Evolutionary conservation across 2,113 vertebrate genomes (phyloP).

Genomic region (Ciconia boyciana): DNA sequence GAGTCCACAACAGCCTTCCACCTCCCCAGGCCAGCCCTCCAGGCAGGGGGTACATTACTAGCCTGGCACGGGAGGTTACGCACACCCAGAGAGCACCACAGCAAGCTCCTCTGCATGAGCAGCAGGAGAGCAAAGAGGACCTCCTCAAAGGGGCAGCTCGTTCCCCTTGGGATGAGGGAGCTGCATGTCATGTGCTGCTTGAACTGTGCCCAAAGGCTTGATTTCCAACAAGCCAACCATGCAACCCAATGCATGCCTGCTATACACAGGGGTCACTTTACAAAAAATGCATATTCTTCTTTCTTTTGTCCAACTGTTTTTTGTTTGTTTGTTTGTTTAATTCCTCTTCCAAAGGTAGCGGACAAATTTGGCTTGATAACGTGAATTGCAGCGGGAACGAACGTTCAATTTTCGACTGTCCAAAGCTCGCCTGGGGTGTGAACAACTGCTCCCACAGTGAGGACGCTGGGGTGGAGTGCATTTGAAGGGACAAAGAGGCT

Average conservation of each 20-base stretch:
- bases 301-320: neutral
- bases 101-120: neutral
- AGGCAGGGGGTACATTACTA: too few relatives aligned
- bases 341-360: constrained; percentile 69
- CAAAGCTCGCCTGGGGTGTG: neutral
- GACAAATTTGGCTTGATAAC: constrained; percentile 83
- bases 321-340: neutral
- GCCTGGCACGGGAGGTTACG: fast-evolving
- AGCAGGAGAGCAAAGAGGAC: neutral
- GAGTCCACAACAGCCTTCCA: neutral
- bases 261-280: neutral
- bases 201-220: neutral
- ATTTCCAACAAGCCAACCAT: neutral
- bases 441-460: constrained; percentile 81
- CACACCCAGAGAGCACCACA: neutral
- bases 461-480: constrained; percentile 77
- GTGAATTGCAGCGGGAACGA: constrained; percentile 76
- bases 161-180: neutral
- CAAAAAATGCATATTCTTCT: neutral
- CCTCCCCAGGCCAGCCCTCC: too few relatives aligned
- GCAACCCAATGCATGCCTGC: fast-evolving
- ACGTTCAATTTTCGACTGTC: constrained; percentile 52
- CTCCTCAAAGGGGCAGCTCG: neutral
- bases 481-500: neutral
- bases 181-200: neutral